A percentile compares a stretch with the other conserved stretches of the same genome.
These are phyloP conservation scores for Lycophotia porphyrea DNA, from an alignment of 2,888 invertebrate genomes.

Conservation along the genomic window DNA sequence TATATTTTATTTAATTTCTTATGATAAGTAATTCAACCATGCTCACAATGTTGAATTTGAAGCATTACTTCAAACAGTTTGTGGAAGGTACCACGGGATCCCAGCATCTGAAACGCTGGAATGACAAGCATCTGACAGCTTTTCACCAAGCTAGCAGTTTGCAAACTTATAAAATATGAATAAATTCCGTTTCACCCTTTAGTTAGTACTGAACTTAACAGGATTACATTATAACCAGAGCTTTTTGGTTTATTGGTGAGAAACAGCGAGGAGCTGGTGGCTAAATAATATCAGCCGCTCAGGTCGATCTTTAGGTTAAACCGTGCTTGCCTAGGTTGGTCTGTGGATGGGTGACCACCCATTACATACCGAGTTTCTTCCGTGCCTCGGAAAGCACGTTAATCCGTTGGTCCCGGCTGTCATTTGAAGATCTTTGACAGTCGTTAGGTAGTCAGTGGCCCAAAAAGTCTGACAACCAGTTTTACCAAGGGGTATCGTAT, in stretches of 20 bases:
- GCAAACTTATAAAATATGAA: conserved; percentile 33
- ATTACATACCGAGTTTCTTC: no score
- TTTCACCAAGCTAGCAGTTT: conserved; percentile 20
- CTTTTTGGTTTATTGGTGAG: background rate
- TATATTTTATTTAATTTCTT: background rate
- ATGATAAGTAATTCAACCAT: background rate
- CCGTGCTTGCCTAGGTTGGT: no score
- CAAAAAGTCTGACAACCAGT: no score
- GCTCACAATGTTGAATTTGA: background rate
- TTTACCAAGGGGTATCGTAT: no score
- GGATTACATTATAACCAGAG: background rate
- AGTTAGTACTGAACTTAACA: background rate
- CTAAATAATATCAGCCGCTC: no score
- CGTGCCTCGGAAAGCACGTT: no score
- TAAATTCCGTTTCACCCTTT: background rate
- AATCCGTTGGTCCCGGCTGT: no score
- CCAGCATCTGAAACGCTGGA: background rate
- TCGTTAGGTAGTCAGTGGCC: no score
- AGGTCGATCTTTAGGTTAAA: no score
- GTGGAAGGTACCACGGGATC: background rate
- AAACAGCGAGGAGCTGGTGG: no score
- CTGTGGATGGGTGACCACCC: no score
- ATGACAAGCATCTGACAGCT: conserved; percentile 45
- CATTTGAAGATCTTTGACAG: no score
- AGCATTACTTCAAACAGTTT: conserved; percentile 22